Conservation (phyloP, 2,888 invertebrate species). For the Acrobeloides nanus region DNA sequence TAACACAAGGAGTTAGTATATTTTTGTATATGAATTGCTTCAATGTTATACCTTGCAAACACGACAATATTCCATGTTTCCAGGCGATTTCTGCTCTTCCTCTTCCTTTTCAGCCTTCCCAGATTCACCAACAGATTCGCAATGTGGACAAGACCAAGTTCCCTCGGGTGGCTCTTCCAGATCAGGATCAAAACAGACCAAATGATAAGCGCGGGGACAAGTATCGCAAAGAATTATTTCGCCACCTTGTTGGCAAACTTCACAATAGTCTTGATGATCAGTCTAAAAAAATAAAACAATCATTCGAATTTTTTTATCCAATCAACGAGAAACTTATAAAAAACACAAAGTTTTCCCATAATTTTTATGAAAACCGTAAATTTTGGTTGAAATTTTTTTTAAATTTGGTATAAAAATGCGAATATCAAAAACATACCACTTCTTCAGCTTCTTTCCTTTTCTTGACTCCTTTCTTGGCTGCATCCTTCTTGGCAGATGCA, state of each 20-base stretch:
- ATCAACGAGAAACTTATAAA: too few relatives aligned
- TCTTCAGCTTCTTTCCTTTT: slow-evolving; percentile 19
- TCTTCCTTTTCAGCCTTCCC: slow-evolving; percentile 63
- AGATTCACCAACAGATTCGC: slow-evolving; percentile 57
- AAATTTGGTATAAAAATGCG: too few relatives aligned
- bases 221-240: slow-evolving; percentile 99
- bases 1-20: too few relatives aligned
- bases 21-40: too few relatives aligned
- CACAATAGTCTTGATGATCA: slow-evolving; percentile 88
- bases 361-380: too few relatives aligned
- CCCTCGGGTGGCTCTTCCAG: slow-evolving; percentile 90
- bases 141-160: slow-evolving; percentile 81
- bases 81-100: slow-evolving; percentile 10
- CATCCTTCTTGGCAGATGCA: slow-evolving; percentile 34
- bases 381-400: too few relatives aligned
- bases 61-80: slow-evolving; percentile 70
- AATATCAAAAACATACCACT: too few relatives aligned
- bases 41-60: slow-evolving; percentile 29
- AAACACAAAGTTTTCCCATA: too few relatives aligned
- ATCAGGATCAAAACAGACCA: slow-evolving; percentile 95
- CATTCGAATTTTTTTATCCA: too few relatives aligned
- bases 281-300: slow-evolving; percentile 7
- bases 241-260: slow-evolving; percentile 95
- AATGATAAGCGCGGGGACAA: slow-evolving; percentile 94
- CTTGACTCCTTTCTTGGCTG: slow-evolving; percentile 35